These are phyloP conservation scores for Drosophila lacteicornis DNA, from an alignment of 1,140 invertebrate genomes.

Conservation along the genomic window DNA sequence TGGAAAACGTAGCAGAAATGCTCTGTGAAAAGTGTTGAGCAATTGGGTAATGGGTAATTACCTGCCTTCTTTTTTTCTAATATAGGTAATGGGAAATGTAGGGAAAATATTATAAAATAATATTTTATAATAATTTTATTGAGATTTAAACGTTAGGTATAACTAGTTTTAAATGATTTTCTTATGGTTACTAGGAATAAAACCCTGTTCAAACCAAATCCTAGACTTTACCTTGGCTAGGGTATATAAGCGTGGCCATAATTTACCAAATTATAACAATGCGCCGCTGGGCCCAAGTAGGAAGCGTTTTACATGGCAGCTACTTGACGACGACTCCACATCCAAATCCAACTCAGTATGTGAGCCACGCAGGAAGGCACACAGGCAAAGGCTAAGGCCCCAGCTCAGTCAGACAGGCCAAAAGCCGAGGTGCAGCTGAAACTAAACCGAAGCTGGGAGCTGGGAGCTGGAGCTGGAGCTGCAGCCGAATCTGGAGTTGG, in stretches of 20 bases:
- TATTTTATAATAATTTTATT: too few relatives aligned
- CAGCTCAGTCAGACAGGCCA: constrained; percentile 54
- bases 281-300: constrained; percentile 64
- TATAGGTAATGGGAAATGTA: constrained; percentile 9
- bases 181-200: background rate
- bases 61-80: background rate
- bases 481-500: constrained; percentile 19
- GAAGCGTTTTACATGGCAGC: constrained; percentile 78
- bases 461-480: constrained; percentile 12
- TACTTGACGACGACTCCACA: constrained; percentile 61
- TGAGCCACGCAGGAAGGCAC: constrained; percentile 66
- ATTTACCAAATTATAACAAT: constrained; percentile 74
- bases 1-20: constrained; percentile 33
- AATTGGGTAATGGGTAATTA: constrained; percentile 17
- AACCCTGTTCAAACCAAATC: background rate
- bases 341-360: constrained; percentile 25
- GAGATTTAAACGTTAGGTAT: background rate
- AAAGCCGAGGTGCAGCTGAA: constrained; percentile 18
- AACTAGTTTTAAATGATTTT: background rate
- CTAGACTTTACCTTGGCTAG: constrained; percentile 2
- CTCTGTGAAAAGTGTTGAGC: constrained; percentile 28
- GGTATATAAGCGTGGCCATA: constrained; percentile 50
- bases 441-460: constrained; percentile 19
- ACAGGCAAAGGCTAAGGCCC: constrained; percentile 51
- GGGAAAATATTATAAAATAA: background rate